Evolutionary conservation across 1,140 invertebrate genomes (phyloP), one percentile per base, ranked within the genome.

Genomic region (Ostrea edulis): DNA sequence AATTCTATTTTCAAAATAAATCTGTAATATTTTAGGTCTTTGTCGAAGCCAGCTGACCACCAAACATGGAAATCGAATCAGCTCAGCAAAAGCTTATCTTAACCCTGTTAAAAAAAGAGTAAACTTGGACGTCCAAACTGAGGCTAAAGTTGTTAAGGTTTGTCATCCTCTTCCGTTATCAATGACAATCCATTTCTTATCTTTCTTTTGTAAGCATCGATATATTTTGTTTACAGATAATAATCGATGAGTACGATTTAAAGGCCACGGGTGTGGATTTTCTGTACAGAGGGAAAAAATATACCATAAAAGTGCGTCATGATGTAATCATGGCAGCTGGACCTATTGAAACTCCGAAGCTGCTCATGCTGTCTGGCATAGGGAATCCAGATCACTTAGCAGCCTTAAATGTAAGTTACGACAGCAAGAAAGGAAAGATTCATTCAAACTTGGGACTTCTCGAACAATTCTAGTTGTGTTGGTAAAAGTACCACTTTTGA

Each of bases 301-400:
- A 85, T 29, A 44, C 53, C 54, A 85, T 85, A 8, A 62, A 85
- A 29, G 83, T 62, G 17, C 17, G 29, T 5, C 51, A 62, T 55
- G 83, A 85, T n/a, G 83, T 85, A 11, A 29, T 85, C 4, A n/a
- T 85, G 8, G 17, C 83, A 12, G 83, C 83, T 29, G 83, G 83
- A 14, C 53, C 83, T 8, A 85, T 85, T 17, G 83, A 62, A 55
- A 58, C 83, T 8, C 83, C 83, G 4, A 85, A 85, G 35, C 83
- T 85, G 5, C 25, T 85, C 7, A 85, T 85, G 83, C 54, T 85
- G 11, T 85, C 83, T 62, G 83, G 83, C 14, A 85, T 85, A 52
- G 83, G 83, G 12, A 29, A 77, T 2, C 68, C 68, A 25, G 68
- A 29, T 17, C 68, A 77, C 12, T 77, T 77, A 35, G 22, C 68